phyloP scores from a whole-genome alignment of 2,797 vertebrate genomes.

The Lophotriccus pileatus region DNA sequence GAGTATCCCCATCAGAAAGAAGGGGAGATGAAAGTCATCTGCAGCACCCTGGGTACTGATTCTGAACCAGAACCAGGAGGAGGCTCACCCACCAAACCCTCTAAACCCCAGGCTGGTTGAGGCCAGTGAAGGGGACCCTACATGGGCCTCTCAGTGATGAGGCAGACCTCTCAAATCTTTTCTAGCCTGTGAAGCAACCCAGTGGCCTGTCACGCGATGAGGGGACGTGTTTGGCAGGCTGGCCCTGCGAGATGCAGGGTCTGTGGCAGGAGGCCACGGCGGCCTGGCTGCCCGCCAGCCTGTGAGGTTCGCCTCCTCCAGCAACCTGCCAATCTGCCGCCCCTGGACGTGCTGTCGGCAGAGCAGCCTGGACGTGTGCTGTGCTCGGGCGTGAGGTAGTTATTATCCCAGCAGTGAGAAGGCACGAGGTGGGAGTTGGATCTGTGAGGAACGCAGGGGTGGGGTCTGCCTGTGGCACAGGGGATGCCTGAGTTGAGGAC shows the following conservation, averaged over 20 bases:
- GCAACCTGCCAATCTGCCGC: constrained; percentile 48
- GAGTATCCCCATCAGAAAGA: background rate
- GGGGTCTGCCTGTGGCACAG: background rate
- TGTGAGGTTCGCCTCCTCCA: background rate
- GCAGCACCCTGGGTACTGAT: background rate
- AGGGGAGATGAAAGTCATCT: background rate
- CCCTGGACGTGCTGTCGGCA: background rate
- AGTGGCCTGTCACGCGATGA: constrained; percentile 46
- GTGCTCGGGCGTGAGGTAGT: background rate
- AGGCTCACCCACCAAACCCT: background rate
- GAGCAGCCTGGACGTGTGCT: background rate
- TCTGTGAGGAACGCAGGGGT: background rate
- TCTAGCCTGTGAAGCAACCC: constrained; percentile 7
- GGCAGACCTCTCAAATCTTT: constrained; percentile 20
- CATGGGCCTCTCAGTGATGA: background rate
- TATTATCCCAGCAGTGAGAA: background rate
- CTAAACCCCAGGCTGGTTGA: background rate
- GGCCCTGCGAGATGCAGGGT: constrained; percentile 15
- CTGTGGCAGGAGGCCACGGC: constrained; percentile 46
- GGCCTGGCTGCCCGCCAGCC: constrained; percentile 31
- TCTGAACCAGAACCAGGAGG: background rate
- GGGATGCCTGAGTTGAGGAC: background rate
- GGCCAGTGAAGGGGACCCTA: background rate
- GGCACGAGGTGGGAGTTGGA: background rate
- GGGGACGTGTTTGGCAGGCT: constrained; percentile 61